Evolutionary conservation across 2,888 invertebrate species (phyloP).

Genomic region (Cephus pulcher): DNA sequence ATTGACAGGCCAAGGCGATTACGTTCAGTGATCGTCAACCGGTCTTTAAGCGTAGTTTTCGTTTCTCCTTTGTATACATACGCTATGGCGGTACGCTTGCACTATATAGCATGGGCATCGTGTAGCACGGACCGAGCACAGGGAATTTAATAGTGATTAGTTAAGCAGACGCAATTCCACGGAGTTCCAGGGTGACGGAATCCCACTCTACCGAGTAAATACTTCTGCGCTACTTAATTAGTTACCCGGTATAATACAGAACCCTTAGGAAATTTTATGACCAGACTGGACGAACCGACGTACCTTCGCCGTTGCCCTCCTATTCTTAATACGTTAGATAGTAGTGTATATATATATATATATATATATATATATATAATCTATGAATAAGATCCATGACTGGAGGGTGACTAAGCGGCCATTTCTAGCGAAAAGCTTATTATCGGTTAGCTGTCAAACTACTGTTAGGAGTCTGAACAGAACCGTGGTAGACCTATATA

Average conservation of each 20-base stretch:
- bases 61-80: background rate
- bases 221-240: background rate
- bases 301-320: background rate
- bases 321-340: background rate
- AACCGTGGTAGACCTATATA: background rate
- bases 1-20: conserved; percentile 57
- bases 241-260: background rate
- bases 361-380: background rate
- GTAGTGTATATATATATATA: background rate
- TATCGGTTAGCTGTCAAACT: conserved; percentile 35
- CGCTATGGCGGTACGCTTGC: background rate
- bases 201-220: background rate
- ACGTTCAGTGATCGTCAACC: conserved; percentile 43
- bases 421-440: conserved; percentile 26
- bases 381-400: background rate
- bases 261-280: background rate
- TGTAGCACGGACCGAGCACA: background rate
- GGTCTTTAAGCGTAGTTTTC: background rate
- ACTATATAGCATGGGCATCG: background rate
- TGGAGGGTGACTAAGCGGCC: conserved; percentile 9
- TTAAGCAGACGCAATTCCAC: background rate
- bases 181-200: background rate
- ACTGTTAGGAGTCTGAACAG: conserved; percentile 4
- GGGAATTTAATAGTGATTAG: conserved; percentile 12
- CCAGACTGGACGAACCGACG: background rate